Evolutionary conservation across 2,113 vertebrate species (phyloP), one percentile per base, ranked within the genome.

Genomic region (Barnardius zonarius): DNA sequence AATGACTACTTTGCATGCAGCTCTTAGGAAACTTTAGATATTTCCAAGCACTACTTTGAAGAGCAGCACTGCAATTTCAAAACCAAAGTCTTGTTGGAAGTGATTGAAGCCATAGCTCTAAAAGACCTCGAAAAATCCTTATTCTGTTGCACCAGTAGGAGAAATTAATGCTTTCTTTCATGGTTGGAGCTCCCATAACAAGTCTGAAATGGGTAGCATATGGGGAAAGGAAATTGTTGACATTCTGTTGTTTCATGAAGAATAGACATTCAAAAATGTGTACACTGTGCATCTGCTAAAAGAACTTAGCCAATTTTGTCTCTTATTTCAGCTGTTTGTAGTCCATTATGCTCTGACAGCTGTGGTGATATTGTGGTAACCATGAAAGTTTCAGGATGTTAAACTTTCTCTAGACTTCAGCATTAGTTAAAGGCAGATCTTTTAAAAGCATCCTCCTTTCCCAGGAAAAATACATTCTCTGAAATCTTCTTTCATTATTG

Each of bases 121-220:
- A 81, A 90, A 78, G 7, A 92, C 41, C 77, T 44, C 1, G 0
- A 73, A 77, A 83, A 92, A 73, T 37, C 25, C 13, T 48, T 86
- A n/a, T 63, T 79, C 37, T 17, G 73, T 61, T 83, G 44, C 30
- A 79, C 11, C 24, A 73, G 11, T 41, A 54, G 41, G 49, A 89
- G 68, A 66, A 95, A 94, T 54, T 24, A 87, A 81, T 88, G 51
- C 20, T 90, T 88, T 46, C 55, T 85, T 92, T 95, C 43, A 37
- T 85, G 68, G 51, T 35, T 90, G 83, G 62, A 81, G 66, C 23
- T 83, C 79, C 57, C 27, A 7, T 87, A 87, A 69, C 62, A 73
- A 41, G 51, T 73, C 46, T 83, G 86, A 92, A 90, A 83, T 51
- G 33, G n/a, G 74, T 95, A 82, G 72, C 69, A 24, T 63, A 51